Conservation (phyloP, 2,113 vertebrate genomes). For the Mohoua ochrocephala region DNA sequence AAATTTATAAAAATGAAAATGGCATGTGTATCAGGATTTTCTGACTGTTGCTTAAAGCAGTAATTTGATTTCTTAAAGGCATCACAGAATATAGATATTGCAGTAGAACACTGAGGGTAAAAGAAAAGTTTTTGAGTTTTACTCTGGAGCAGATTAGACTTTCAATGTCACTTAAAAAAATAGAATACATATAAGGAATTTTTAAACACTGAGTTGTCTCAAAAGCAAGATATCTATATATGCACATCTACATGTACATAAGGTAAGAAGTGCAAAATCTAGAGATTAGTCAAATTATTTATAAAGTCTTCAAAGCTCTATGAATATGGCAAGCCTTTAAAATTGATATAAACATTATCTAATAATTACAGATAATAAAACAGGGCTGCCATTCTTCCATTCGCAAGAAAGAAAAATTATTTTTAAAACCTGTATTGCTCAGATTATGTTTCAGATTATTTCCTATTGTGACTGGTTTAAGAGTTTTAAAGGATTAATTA, state of each 20-base stretch:
- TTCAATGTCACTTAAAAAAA: not conserved
- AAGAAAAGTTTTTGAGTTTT: not conserved
- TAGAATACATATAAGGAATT: not conserved
- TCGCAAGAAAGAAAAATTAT: not conserved
- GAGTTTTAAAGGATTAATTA: not conserved
- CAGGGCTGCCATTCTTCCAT: not conserved
- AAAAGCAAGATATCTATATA: not conserved
- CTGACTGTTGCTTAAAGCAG: not conserved
- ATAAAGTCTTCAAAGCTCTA: not conserved
- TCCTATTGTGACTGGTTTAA: not conserved
- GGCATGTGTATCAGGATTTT: not conserved
- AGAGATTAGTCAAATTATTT: not conserved
- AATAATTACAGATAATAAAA: not conserved
- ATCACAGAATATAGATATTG: not conserved
- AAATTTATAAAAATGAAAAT: not conserved
- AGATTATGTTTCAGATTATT: not conserved
- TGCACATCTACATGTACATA: not conserved
- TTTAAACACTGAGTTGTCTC: not conserved
- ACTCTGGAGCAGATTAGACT: not conserved
- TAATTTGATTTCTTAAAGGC: not conserved
- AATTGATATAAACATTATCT: not conserved
- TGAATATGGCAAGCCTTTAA: not conserved
- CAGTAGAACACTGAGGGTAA: not conserved
- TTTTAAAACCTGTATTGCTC: not conserved
- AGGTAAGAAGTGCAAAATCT: not conserved